Base-by-base conservation (phyloP, 1,140 invertebrate genomes). In the Pachypeltis micranthus region DNA sequence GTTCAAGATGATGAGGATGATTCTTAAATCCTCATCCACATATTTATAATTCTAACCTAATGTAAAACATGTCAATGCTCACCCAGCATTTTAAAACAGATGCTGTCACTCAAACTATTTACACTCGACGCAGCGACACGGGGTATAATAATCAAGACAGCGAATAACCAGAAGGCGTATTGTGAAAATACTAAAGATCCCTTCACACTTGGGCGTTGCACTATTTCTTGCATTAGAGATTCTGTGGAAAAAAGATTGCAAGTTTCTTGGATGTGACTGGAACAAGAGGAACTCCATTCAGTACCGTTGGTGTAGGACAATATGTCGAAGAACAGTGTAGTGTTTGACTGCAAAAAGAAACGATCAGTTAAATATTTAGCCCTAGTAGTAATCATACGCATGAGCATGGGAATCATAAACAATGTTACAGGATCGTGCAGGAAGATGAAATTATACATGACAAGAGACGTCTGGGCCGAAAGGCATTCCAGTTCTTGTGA, bases 21-120 rank as follows among this genome's bases (percentile, higher is more conserved):
- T 39, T 39, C 16, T 39, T 24, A 44, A 10, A 44, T 44, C n/a
- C 19, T 34, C n/a, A 60, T 60, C 44, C 4, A 26, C 29, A 44
- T 25, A 60, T 7, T 28, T 28, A 28, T 29, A 28, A 29, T n/a
- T n/a, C 1, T 29, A 28, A 59, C 57, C 29, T 29, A 19, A 59
- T 21, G 31, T 39, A 10, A 10, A 16, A 7, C 31, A 16, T 16
- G 16, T 16, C 31, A 24, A 56, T 25, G 54, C 29, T 29, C 24
- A 59, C 57, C 57, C 4, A 59, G 28, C 4, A 59, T 19, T 19
- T 59, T 59, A 28, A 59, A 59, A n/a, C 57, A 59, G 19, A 59
- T 59, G 28, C 26, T 59, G 28, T 59, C 57, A 10, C 57, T 28
- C 2, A 59, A 19, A 31, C 57, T 59, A 28, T 51, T 51, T 10